Evolutionary conservation across 2,888 invertebrate genomes (phyloP), one percentile per base, ranked within the genome.

Genomic region (Watsonalla binaria): DNA sequence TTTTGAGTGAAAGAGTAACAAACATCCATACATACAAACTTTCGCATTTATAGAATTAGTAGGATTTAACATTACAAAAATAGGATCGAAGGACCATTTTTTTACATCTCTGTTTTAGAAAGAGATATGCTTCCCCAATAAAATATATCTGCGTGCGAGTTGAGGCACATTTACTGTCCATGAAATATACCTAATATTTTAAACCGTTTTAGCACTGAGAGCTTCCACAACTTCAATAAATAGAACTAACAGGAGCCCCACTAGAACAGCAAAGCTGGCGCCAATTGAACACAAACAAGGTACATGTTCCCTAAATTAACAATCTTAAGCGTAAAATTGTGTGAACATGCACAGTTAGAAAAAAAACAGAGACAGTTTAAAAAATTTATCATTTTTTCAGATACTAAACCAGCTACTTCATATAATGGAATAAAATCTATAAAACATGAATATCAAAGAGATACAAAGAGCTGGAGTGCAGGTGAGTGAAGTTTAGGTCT

Each of bases 211-310:
- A 59, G 58, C 53, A 51, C 45, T 47, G 13, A 54, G 42, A 50
- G 50, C 51, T 13, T 51, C 55, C 6, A 6, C 56, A 6, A 39
- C 55, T 0, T 47, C 55, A 24, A 14, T 49, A 47, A 47, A 24
- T 6, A 47, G n/a, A 6, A 56, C 45, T 14, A 49, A 42, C 9
- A 56, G 39, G 15, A 61, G 55, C 24, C 58, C 58, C 6, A 48
- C n/a, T 6, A 39, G 52, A 42, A 13, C 42, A 15, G 37, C 47
- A 5, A 55, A 55, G 47, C n/a, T 52, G 0, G n/a, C 34, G 33
- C 13, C 7, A 35, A 35, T 48, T 9, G 55, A 53, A 8, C 53
- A 39, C 7, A 57, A 53, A 35, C 45, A 47, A 54, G 55, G 57
- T 58, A 45, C 7, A 33, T 47, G 34, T 33, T n/a, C n/a, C n/a